Base-by-base conservation (phyloP, 2,888 invertebrate species). In the Candidula unifasciata region DNA sequence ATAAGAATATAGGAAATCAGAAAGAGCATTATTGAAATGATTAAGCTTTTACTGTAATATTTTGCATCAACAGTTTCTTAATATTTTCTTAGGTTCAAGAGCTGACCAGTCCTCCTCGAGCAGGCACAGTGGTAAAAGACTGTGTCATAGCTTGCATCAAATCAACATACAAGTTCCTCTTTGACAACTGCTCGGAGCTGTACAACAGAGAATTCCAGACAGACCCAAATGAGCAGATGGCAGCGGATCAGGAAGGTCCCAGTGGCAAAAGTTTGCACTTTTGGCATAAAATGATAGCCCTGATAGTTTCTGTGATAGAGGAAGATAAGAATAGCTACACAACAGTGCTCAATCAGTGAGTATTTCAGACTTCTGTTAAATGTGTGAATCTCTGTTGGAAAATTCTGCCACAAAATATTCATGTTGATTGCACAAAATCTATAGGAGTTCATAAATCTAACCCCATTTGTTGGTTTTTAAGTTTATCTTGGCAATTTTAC, bases 291-390 rank as follows among this genome's bases (percentile, higher is more conserved):
- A 95, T 99, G 85, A 98, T 99, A 88, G 98, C 98, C 54, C 96
- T 99, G 86, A 98, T 99, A 89, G 98, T 98, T 82, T 98, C 99
- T 87, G 99, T 99, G 86, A 98, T 99, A 92, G 99, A 99, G 94
- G 99, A 99, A 94, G 99, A 99, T 94, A 96, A 97, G 92, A 99
- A 98, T 93, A 98, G 97, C 94, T 99, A 99, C 93, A 98, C 98
- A 37, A 97, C 98, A 18, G 99, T 99, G 74, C 95, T 99, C 85
- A 99, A 99, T 94, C 99, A 99, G 95, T 95, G 87, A 92, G 93
- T 88, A 37, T 37, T 71, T 6, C 10, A 44, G 44, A 44, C 13
- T 44, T 10, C 6, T 44, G 44, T 44, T 1, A 13, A 44, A 44
- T 44, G 44, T 44, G 6, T 44, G 44, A 6, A 44, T 44, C 44